Conservation (phyloP, 1,140 invertebrate genomes). For the Zaprionus taronus region DNA sequence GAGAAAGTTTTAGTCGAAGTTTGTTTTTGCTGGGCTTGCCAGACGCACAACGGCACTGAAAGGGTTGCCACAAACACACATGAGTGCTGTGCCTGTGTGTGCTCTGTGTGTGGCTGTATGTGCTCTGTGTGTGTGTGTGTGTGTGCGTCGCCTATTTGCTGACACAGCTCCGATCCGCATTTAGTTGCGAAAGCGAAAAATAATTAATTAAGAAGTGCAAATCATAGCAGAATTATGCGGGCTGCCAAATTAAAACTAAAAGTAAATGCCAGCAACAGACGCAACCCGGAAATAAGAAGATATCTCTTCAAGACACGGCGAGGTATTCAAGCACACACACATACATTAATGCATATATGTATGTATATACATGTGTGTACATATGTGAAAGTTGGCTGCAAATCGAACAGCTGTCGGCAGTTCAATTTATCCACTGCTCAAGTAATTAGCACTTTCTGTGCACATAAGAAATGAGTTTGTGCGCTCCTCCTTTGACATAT, state of each 20-base stretch:
- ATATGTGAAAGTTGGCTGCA: constrained; percentile 1
- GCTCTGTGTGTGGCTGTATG: not conserved
- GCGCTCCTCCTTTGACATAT: too few relatives aligned
- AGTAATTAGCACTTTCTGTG: constrained; percentile 31
- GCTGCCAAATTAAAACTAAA: constrained; percentile 75
- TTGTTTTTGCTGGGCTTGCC: constrained; percentile 42
- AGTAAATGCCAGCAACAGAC: constrained; percentile 67
- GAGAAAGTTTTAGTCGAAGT: constrained; percentile 57
- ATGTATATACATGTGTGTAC: not conserved
- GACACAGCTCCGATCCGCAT: constrained; percentile 66
- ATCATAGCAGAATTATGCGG: constrained; percentile 81
- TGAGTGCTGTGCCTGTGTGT: not conserved
- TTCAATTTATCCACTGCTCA: constrained; percentile 30
- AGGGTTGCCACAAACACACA: constrained; percentile 30
- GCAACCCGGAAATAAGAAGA: constrained; percentile 32
- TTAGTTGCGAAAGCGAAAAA: constrained; percentile 70
- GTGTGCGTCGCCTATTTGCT: constrained; percentile 45
- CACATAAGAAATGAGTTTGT: not conserved
- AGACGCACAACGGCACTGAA: constrained; percentile 8
- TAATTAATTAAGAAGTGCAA: constrained; percentile 82
- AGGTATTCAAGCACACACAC: constrained; percentile 25
- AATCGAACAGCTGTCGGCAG: constrained; percentile 25
- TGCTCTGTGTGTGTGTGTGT: not conserved
- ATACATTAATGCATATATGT: not conserved
- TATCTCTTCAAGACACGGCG: constrained; percentile 35